A percentile compares a stretch with the other conserved stretches of the same genome.
phyloP scores from a whole-genome alignment of 2,797 vertebrate species.

The Pygocentrus nattereri region DNA sequence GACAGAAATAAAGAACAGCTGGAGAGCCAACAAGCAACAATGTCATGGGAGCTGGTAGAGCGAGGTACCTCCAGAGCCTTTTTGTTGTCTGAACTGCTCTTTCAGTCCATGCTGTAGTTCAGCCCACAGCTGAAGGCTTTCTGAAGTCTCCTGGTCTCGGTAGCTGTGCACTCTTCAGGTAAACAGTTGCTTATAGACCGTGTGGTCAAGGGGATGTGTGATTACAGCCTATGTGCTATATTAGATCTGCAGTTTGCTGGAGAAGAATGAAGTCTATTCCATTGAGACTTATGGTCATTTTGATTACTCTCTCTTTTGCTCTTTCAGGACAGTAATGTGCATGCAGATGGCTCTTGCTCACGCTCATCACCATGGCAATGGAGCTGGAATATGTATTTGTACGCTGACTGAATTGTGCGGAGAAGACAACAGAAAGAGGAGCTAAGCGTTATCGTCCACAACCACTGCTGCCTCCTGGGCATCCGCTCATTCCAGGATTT shows the following conservation, averaged over 20 bases:
- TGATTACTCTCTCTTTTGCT: slow-evolving; percentile 43
- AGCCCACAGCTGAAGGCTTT: not conserved
- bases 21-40: slow-evolving; percentile 33
- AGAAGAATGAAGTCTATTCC: slow-evolving; percentile 18
- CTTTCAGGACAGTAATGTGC: slow-evolving; percentile 54
- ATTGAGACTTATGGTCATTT: slow-evolving; percentile 23
- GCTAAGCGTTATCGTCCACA: slow-evolving; percentile 14
- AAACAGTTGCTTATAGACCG: slow-evolving; percentile 20
- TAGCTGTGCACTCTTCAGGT: not conserved
- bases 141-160: not conserved
- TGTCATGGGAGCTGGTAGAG: slow-evolving; percentile 20
- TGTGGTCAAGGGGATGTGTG: not conserved
- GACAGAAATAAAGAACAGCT: slow-evolving; percentile 47
- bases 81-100: slow-evolving; percentile 18
- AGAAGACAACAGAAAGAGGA: slow-evolving; percentile 38
- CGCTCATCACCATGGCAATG: slow-evolving; percentile 63
- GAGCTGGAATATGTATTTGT: slow-evolving; percentile 55
- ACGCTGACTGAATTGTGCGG: slow-evolving; percentile 27
- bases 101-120: not conserved
- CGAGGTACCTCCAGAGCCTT: slow-evolving; percentile 29
- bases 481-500: slow-evolving; percentile 20
- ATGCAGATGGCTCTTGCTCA: slow-evolving; percentile 55
- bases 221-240: slow-evolving; percentile 11
- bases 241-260: slow-evolving; percentile 11
- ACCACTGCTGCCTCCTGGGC: slow-evolving; percentile 28